Percentiles rank a stretch among this genome's conserved stretches.
Conservation (phyloP, 2,113 vertebrate species). For the Ictalurus punctatus region DNA sequence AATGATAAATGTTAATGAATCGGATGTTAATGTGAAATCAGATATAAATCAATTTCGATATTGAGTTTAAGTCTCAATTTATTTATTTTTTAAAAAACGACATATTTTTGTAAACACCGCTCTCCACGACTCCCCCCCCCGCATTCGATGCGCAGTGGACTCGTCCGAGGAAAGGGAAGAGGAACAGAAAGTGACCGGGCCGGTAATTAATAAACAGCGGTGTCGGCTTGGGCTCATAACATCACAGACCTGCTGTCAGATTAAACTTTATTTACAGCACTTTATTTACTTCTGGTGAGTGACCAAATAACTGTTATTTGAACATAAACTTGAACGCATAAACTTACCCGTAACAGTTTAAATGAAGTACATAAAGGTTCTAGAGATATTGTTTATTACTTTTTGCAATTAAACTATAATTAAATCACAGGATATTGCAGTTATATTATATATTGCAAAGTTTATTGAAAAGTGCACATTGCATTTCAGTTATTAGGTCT, state of each 20-base stretch:
- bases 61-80: background rate
- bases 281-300: background rate
- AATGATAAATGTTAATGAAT: background rate
- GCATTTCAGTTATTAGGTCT: background rate
- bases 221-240: background rate
- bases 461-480: background rate
- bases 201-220: background rate
- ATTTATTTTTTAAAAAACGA: background rate
- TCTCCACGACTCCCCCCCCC: background rate
- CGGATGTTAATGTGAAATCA: no score
- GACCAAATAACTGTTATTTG: background rate
- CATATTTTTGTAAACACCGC: background rate
- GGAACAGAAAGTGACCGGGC: conserved; percentile 15
- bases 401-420: background rate
- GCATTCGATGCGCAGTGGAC: background rate
- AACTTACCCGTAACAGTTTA: background rate
- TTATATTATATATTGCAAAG: background rate
- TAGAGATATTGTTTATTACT: no score
- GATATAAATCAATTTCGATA: accelerated
- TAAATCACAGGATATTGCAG: background rate
- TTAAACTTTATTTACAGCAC: background rate
- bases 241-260: background rate
- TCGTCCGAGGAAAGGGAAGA: conserved; percentile 33
- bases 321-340: background rate
- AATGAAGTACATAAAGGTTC: background rate